A percentile compares a stretch with the other conserved stretches of the same genome.
Evolutionary conservation across 1,140 invertebrate species (phyloP).

Genomic region (Drosophila ironensis): DNA sequence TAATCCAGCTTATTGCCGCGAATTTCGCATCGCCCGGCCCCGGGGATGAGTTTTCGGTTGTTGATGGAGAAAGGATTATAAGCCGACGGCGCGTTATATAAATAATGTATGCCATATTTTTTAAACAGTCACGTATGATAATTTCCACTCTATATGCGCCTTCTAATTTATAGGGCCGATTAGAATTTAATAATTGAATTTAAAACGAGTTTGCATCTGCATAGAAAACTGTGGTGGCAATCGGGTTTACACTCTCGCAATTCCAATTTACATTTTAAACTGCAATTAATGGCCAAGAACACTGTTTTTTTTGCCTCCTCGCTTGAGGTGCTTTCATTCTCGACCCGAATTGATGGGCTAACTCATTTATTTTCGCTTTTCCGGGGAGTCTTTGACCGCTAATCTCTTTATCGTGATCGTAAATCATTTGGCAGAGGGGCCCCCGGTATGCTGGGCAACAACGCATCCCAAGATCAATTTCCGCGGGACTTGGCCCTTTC

Average conservation of each 20-base stretch:
- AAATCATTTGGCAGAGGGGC: constrained; percentile 49
- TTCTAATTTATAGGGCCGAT: neutral
- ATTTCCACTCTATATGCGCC: constrained; percentile 2
- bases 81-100: constrained; percentile 7
- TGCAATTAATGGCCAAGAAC: neutral
- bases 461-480: constrained; percentile 12
- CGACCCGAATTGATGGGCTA: constrained; percentile 8
- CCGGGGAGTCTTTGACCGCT: constrained; percentile 2
- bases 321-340: neutral
- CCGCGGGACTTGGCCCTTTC: neutral
- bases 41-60: constrained; percentile 14
- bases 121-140: neutral
- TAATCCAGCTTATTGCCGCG: constrained; percentile 31
- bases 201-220: constrained; percentile 2
- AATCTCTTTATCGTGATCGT: constrained; percentile 58
- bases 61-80: constrained; percentile 33
- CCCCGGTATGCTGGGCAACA: constrained; percentile 6
- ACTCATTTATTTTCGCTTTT: constrained; percentile 21
- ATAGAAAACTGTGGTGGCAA: neutral
- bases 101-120: neutral
- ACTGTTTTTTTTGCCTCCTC: neutral
- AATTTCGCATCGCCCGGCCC: constrained; percentile 42
- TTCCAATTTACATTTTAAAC: neutral
- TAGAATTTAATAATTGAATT: neutral
- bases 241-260: neutral